Evolutionary conservation across 2,888 invertebrate species (phyloP), one percentile per base, ranked within the genome.

Genomic region (Phyllotreta striolata): DNA sequence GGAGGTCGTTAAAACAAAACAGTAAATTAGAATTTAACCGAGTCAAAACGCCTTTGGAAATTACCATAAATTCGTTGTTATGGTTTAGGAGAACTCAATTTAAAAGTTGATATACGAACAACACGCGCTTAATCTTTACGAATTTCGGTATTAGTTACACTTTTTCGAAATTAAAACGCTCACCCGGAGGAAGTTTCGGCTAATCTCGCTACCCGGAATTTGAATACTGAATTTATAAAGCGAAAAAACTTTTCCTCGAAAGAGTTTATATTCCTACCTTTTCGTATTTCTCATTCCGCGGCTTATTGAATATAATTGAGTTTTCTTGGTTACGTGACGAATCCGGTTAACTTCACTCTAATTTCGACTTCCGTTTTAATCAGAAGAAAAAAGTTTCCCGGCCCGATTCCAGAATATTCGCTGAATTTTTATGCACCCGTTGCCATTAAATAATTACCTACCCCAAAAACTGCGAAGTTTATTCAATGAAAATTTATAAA

Each of bases 281-380:
- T 52, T 24, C 24, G 24, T 24, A 37, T 59, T 47, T 38, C 39
- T 39, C 52, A 52, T 37, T 56, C 37, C 37, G 37, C 12, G 46
- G 51, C 60, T 60, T 60, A 60, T 60, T 60, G 60, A 60, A 60
- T 52, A 60, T 52, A 60, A 60, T 60, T 60, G 52, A 60, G 60
- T 60, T 60, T 60, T 52, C 60, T 60, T 60, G 60, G 60, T 54
- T 60, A 60, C 60, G 52, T 60, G 60, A 54, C 60, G 54, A 60
- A 60, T 60, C 52, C 54, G 52, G 54, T 60, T 60, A 60, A 52
- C 52, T 60, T 54, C 54, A 60, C 52, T 60, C 60, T 60, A 60
- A 60, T 60, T 60, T 60, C 52, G 38, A 60, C 38, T 52, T 52
- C 52, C 60, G n/a, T 60, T 54, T 60, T 54, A 60, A 60, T 60